Base-by-base conservation (phyloP, 2,888 invertebrate species). In the Sicus ferrugineus region DNA sequence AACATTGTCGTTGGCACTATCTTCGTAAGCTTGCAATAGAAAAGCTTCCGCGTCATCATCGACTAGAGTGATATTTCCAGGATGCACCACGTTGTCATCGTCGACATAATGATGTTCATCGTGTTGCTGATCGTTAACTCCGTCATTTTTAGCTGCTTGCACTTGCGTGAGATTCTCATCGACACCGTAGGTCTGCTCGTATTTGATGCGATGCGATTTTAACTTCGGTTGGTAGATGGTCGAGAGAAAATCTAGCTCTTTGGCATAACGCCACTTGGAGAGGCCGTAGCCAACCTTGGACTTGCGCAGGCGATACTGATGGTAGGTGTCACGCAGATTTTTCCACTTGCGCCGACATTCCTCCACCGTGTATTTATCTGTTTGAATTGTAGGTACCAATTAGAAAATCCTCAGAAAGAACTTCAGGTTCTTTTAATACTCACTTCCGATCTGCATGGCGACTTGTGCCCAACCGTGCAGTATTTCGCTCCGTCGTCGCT, bases 271-370 rank as follows among this genome's bases (percentile, higher is more conserved):
- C 83, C 83, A 83, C 70, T 82, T 84, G n/a, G 83, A 81, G 3
- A 82, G 72, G 3, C 83, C 76, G 75, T 31, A 81, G 73, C 75
- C 79, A 75, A 71, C 77, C 79, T 82, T 82, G 19, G 81, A 81
- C 46, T 83, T 82, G 3, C 83, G 79, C 11, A 83, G 76, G 3
- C 82, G 78, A 70, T 82, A 82, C 68, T 83, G 84, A 71, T 84
- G 84, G 71, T 83, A 84, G 3, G 83, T 84, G 61, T 84, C 83
- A 7, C 84, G 77, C 0, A 84, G 76, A 70, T 84, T 83, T 70
- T 83, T 84, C 83, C 83, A 84, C 72, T 82, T 83, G 16, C 80
- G 81, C 0, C 84, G 77, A 68, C 84, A 84, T 62, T 84, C 83
- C 52, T 78, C 80, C 2, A 83, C 80, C 11, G 81, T 79, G 58